Base-by-base conservation (phyloP, 2,888 invertebrate species). In the Oscheius sp. region DNA sequence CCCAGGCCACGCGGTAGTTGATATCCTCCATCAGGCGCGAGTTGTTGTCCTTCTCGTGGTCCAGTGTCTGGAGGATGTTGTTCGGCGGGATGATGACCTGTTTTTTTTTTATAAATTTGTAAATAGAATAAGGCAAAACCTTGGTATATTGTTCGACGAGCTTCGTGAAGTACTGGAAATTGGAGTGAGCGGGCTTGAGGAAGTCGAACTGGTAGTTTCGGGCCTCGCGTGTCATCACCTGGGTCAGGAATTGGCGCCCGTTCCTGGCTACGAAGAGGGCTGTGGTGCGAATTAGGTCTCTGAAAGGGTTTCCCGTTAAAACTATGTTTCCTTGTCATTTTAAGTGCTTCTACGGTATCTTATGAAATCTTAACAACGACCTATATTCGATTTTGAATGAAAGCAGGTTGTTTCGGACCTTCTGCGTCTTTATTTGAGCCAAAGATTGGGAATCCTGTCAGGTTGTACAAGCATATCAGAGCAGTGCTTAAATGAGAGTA, bases 141-240 rank as follows among this genome's bases (percentile, higher is more conserved):
- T 99, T 99, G 0, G 98, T 98, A 88, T 99, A 99, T 90, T 99
- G 99, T 89, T 99, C 98, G 62, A 99, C 92, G 0, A 99, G 92
- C 87, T 97, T 95, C 0, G 98, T 98, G 89, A 99, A 99, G 90
- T 99, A 99, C 88, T 95, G 95, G 90, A 99, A 99, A 11, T 98
- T 92, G 0, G 96, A 96, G 91, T 99, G 99, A 88, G 99, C 98
- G 0, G 99, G 99, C 2, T 98, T 93, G 2, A 99, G 92, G 90
- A 99, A 99, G 90, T 99, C 99, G 91, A 99, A 99, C 90, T 98
- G 97, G 87, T 95, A 97, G 89, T 99, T 99, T 2, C 97, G 92
- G 7, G 86, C 79, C 72, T 99, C 99, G 32, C 96, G 93, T 89
- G 96, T 97, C 98, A 99, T 99, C 21, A 99, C 91, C 89, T 96